A percentile compares a stretch with the other conserved stretches of the same genome.
Conservation (phyloP, 2,113 vertebrate genomes). For the Sarotherodon lohbergeri region DNA sequence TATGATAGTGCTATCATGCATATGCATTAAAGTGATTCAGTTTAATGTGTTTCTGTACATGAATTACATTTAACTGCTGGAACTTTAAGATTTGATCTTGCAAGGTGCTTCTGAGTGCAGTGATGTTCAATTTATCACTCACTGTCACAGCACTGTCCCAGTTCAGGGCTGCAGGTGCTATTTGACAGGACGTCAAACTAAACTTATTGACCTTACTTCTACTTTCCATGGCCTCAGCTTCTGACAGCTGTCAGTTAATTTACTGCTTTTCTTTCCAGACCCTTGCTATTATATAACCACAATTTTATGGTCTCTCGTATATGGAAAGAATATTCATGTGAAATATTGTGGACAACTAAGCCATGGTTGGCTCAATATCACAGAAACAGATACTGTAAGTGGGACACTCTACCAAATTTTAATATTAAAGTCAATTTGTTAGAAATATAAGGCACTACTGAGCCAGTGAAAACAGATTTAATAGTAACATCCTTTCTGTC, state of each 20-base stretch:
- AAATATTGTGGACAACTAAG: not conserved
- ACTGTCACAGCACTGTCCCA: not conserved
- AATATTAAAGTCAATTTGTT: not conserved
- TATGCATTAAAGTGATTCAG: not conserved
- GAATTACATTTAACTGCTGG: not conserved
- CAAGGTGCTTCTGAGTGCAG: not conserved
- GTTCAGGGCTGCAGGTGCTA: conserved; percentile 25
- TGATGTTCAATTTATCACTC: conserved; percentile 35
- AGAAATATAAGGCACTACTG: not conserved
- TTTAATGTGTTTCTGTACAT: not conserved
- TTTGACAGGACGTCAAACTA: conserved; percentile 22
- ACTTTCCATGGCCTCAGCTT: conserved; percentile 4
- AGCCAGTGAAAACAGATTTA: not conserved
- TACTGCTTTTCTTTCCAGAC: conserved; percentile 26
- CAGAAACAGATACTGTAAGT: not conserved
- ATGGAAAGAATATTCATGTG: not conserved
- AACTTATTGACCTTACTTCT: conserved; percentile 31
- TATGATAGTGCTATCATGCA: not conserved
- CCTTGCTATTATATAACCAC: not conserved
- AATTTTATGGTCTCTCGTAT: not conserved
- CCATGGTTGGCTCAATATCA: not conserved
- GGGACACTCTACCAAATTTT: not conserved
- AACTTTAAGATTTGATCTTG: not conserved
- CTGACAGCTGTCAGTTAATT: conserved; percentile 43
- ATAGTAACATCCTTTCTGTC: not conserved